These are phyloP conservation scores for Hirtodrosophila cameraria DNA, from an alignment of 2,888 invertebrate genomes.

Conservation along the genomic window DNA sequence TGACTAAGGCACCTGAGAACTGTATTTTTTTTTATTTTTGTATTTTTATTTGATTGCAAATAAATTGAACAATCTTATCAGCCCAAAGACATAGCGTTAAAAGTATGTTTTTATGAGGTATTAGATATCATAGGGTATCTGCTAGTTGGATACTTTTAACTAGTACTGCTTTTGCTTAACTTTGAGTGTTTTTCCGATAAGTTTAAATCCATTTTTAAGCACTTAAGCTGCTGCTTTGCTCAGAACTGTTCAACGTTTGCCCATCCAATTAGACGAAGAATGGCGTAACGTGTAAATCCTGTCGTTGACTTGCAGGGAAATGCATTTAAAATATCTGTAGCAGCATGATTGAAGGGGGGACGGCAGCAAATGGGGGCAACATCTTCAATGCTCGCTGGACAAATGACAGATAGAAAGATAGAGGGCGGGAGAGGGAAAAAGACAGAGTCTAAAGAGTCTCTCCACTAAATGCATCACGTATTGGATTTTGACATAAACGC, in stretches of 20 bases:
- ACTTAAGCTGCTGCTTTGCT: conserved; percentile 18
- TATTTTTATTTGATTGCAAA: too few species aligned
- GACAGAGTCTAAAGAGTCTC: conserved; percentile 3
- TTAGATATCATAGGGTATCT: too few species aligned
- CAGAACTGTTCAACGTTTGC: conserved; percentile 46
- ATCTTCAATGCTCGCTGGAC: conserved; percentile 7
- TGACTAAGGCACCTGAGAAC: too few species aligned
- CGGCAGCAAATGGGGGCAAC: background rate
- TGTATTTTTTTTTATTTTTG: too few species aligned
- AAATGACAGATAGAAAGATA: conserved; percentile 12
- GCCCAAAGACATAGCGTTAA: too few species aligned
- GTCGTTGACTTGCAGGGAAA: conserved; percentile 53
- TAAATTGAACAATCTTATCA: too few species aligned
- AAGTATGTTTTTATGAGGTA: too few species aligned
- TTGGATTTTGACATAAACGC: conserved; percentile 81
- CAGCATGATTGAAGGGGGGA: conserved; percentile 1
- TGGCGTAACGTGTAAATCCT: conserved; percentile 77
- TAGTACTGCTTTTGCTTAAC: background rate
- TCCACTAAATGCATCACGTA: conserved; percentile 78
- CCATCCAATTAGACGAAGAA: conserved; percentile 76
- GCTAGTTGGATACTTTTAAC: too few species aligned
- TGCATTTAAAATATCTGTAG: conserved; percentile 68
- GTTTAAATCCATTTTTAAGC: conserved; percentile 30
- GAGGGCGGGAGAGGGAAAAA: conserved; percentile 1
- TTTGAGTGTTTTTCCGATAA: conserved; percentile 6